These are phyloP conservation scores for Pogonomyrmex californicus DNA, from an alignment of 1,140 invertebrate genomes.

Conservation along the genomic window DNA sequence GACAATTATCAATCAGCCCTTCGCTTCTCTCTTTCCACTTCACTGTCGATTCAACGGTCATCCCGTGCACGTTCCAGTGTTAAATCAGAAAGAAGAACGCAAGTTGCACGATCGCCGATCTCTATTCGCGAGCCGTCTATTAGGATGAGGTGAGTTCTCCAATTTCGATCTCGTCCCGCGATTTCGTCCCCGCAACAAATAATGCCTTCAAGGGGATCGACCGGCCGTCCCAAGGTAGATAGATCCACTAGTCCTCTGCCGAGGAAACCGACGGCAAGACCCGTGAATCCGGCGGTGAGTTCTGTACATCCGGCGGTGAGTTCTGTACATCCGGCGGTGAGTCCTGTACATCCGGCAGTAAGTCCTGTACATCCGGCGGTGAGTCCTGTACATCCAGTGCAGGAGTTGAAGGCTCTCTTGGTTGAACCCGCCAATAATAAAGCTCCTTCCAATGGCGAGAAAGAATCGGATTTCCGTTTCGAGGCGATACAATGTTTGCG, in stretches of 20 bases:
- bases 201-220: conserved; percentile 74
- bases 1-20: conserved; percentile 49
- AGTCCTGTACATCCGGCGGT: conserved; percentile 1
- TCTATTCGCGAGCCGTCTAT: not conserved
- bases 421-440: conserved; percentile 58
- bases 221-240: conserved; percentile 76
- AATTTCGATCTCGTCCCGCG: conserved; percentile 35
- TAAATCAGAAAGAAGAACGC: conserved; percentile 19
- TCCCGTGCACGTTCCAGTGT: not conserved
- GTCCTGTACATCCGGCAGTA: too few species aligned
- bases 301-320: too few species aligned
- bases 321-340: too few species aligned
- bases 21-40: conserved; percentile 20
- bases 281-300: conserved; percentile 62
- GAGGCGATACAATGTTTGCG: conserved; percentile 77
- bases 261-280: conserved; percentile 60
- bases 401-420: conserved; percentile 73
- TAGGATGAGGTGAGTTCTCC: conserved; percentile 24
- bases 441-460: conserved; percentile 58
- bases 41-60: conserved; percentile 16
- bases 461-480: conserved; percentile 75
- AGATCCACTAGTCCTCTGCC: conserved; percentile 82
- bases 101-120: not conserved
- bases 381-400: conserved; percentile 69
- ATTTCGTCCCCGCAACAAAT: conserved; percentile 55